These are phyloP conservation scores for Cacatua alba DNA, from an alignment of 2,113 vertebrate species.

Conservation along the genomic window DNA sequence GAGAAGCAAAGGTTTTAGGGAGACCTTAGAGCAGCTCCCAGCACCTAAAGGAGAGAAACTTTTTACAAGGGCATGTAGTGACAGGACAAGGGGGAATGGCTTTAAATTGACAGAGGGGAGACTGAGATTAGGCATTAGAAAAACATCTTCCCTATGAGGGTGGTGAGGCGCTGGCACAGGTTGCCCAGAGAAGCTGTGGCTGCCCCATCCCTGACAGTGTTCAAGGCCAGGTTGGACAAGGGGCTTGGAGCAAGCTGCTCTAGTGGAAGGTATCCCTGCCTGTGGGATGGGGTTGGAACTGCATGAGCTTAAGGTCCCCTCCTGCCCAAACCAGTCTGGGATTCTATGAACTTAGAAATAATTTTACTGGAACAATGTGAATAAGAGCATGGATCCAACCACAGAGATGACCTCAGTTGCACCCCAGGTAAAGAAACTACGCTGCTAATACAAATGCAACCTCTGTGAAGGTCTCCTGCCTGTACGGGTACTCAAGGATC, in stretches of 20 bases:
- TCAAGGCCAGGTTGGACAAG: background rate
- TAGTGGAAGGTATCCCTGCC: background rate
- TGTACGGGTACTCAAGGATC: background rate
- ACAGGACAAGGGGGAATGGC: background rate
- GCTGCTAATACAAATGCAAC: background rate
- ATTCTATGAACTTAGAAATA: background rate
- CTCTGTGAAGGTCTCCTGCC: background rate
- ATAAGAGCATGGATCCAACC: background rate
- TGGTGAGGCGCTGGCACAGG: background rate
- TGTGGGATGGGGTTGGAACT: background rate
- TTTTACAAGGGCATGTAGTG: background rate
- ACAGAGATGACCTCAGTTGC: background rate
- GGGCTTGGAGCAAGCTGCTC: background rate
- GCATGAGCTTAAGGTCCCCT: background rate
- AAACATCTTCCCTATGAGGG: background rate
- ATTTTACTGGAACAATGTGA: background rate
- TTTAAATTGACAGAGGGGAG: background rate
- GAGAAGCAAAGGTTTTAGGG: background rate
- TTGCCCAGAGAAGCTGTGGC: background rate
- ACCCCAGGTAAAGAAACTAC: background rate
- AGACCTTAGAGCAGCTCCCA: background rate
- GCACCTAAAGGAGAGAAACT: background rate
- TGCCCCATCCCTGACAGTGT: background rate
- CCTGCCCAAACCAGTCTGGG: background rate
- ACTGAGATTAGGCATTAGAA: background rate